Conservation (phyloP, 2,113 vertebrate genomes). For the Rhadina sibilatrix region DNA sequence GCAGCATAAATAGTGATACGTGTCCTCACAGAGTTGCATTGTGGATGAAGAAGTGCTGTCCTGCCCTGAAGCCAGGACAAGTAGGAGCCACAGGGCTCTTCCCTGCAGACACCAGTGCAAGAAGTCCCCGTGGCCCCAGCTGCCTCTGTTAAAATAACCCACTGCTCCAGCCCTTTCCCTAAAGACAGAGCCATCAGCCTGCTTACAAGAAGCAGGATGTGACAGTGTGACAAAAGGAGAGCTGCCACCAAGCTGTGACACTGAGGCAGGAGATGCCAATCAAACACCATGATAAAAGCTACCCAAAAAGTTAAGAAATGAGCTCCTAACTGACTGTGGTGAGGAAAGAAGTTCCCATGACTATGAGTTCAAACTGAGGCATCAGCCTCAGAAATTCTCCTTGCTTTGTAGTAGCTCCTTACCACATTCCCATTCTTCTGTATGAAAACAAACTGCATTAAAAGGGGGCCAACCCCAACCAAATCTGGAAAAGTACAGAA, state of each 20-base stretch:
- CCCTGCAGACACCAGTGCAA: not conserved
- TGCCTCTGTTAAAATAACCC: not conserved
- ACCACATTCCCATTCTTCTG: not conserved
- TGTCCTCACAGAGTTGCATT: not conserved
- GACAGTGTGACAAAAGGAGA: not conserved
- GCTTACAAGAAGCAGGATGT: not conserved
- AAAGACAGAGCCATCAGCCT: not conserved
- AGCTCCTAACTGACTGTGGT: not conserved
- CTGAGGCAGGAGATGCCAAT: not conserved
- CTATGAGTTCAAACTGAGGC: not conserved
- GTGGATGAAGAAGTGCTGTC: rapidly evolving
- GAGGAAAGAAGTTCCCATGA: not conserved
- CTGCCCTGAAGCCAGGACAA: not conserved
- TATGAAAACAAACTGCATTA: not conserved
- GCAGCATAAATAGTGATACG: not conserved
- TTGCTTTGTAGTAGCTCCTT: not conserved
- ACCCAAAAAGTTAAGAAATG: not conserved
- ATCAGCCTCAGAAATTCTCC: not conserved
- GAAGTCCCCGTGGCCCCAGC: rapidly evolving
- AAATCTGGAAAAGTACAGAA: not conserved
- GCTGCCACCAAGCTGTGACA: not conserved
- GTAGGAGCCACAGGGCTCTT: not conserved
- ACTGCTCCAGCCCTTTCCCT: not conserved
- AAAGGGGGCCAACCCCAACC: not conserved
- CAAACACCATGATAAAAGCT: not conserved